These are phyloP conservation scores for Tinea semifulvella DNA, from an alignment of 2,888 invertebrate species.

Conservation along the genomic window DNA sequence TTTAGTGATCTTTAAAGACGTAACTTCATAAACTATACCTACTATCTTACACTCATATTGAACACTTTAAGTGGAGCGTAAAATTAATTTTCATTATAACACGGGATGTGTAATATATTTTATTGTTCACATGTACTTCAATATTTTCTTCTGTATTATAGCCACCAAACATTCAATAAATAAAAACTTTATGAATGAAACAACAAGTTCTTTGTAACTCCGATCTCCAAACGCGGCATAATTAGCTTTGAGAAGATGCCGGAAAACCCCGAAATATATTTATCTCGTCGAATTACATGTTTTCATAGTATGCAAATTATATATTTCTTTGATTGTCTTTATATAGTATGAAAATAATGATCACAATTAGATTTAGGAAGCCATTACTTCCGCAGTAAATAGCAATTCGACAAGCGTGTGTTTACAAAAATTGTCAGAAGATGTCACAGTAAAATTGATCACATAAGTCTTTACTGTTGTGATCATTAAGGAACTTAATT, in stretches of 20 bases:
- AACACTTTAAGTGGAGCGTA: slow-evolving; percentile 6
- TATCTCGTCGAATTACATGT: slow-evolving; percentile 28
- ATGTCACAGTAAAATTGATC: slow-evolving; percentile 34
- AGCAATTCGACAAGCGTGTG: slow-evolving; percentile 65
- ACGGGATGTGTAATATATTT: background rate
- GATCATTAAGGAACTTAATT: slow-evolving; percentile 39
- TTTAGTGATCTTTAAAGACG: background rate
- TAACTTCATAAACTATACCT: background rate
- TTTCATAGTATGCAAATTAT: slow-evolving; percentile 17
- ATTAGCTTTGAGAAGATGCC: slow-evolving; percentile 36
- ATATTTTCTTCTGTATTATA: background rate
- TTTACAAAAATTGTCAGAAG: slow-evolving; percentile 65
- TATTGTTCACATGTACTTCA: background rate
- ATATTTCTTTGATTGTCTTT: background rate
- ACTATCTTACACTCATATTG: slow-evolving; percentile 3
- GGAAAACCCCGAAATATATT: slow-evolving; percentile 38
- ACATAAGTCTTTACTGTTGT: slow-evolving; percentile 30
- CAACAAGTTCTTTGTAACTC: slow-evolving; percentile 43
- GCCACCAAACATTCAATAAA: background rate
- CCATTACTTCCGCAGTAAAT: slow-evolving; percentile 69
- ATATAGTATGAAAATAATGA: background rate
- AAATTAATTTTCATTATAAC: background rate
- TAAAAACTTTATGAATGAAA: background rate
- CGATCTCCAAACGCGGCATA: slow-evolving; percentile 44
- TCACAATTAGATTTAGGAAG: slow-evolving; percentile 61